Evolutionary conservation across 2,888 invertebrate genomes (phyloP).

Genomic region (Lasius platythorax): DNA sequence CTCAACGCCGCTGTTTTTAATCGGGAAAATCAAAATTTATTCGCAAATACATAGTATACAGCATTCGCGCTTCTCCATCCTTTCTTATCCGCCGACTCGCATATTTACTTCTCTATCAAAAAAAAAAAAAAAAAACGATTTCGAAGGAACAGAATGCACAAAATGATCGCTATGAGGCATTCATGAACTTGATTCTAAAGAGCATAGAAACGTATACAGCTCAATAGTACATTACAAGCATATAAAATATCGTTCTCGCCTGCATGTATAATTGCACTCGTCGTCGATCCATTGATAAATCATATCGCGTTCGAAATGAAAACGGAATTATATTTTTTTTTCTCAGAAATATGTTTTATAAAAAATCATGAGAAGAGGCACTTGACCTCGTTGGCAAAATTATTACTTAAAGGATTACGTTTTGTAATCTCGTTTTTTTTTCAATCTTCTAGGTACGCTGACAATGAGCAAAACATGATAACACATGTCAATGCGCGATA

Average conservation of each 20-base stretch:
- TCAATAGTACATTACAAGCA: constrained; percentile 29
- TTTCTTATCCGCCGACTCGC: not conserved
- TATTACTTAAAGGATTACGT: constrained; percentile 25
- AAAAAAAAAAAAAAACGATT: not conserved
- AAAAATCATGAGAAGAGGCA: not conserved
- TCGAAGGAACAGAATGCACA: constrained; percentile 26
- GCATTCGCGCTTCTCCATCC: not conserved
- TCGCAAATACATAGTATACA: not conserved
- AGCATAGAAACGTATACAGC: constrained; percentile 26
- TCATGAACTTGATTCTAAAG: constrained; percentile 15
- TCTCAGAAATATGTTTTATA: constrained; percentile 24
- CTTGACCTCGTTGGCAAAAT: constrained; percentile 13
- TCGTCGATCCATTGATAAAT: constrained; percentile 5
- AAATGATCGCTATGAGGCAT: constrained; percentile 38
- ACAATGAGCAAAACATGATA: constrained; percentile 25
- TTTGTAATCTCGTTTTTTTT: not conserved
- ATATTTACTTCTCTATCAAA: not conserved
- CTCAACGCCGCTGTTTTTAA: not conserved
- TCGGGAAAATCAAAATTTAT: constrained; percentile 25
- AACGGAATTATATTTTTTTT: constrained; percentile 13
- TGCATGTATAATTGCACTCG: not conserved
- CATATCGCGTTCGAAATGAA: not conserved
- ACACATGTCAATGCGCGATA: not conserved
- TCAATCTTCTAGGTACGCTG: not conserved
- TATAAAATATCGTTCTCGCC: constrained; percentile 9